phyloP scores from a whole-genome alignment of 1,140 invertebrate genomes.

The Drosophila baimaii region DNA sequence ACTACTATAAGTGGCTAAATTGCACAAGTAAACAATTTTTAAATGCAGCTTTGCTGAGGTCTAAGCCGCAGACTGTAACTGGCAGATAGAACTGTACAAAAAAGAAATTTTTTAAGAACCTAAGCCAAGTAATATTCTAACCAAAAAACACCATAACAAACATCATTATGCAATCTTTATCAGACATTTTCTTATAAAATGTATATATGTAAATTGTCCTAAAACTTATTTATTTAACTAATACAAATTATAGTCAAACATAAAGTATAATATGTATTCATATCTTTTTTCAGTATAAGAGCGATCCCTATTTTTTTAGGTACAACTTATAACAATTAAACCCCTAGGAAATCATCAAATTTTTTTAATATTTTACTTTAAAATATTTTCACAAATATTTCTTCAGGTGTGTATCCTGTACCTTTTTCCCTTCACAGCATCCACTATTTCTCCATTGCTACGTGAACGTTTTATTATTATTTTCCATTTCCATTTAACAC shows the following conservation, averaged over 20 bases:
- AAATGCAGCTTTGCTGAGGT: constrained; percentile 26
- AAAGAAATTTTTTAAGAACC: neutral
- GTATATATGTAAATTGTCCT: no score
- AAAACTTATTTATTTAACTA: no score
- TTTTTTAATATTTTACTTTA: no score
- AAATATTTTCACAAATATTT: neutral
- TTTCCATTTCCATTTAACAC: constrained; percentile 12
- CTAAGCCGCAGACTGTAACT: constrained; percentile 15
- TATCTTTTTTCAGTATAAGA: no score
- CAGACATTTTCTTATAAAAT: no score
- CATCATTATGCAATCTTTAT: no score
- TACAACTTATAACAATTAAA: no score
- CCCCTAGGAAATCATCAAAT: no score
- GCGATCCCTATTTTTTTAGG: no score
- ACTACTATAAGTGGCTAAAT: constrained; percentile 54
- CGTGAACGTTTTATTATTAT: constrained; percentile 8
- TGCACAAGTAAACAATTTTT: constrained; percentile 68
- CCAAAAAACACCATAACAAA: neutral
- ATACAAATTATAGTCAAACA: no score
- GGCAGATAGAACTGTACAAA: neutral
- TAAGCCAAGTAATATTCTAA: neutral
- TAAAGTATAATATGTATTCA: no score
- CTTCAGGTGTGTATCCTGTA: neutral
- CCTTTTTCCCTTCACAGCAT: no score
- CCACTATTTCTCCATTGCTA: constrained; percentile 3